Base-by-base conservation (phyloP, 2,888 invertebrate species). In the Plusia festucae region DNA sequence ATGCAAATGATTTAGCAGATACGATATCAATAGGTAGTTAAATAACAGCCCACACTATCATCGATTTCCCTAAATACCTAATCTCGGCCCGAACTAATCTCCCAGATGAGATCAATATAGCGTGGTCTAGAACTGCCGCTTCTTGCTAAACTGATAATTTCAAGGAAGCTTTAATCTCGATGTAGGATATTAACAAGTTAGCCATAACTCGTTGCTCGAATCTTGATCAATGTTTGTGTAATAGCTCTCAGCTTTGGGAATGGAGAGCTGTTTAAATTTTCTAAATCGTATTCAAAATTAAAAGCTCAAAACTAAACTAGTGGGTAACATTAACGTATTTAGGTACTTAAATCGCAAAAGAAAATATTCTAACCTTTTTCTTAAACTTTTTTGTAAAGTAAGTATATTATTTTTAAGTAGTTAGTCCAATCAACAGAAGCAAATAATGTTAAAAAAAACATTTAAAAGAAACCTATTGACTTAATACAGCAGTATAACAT, bases 221-320 rank as follows among this genome's bases (percentile, higher is more conserved):
- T 76, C 78, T 78, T 70, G 76, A 76, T 78, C 71, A 77, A 67
- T 66, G 57, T 57, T 73, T 70, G 54, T 73, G 73, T 68, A 70
- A 68, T 79, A 63, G 57, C 32, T 60, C 76, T 62, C 18, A 53
- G 57, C 65, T 64, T 62, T 63, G 53, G 5, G 60, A 77, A 66
- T 57, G 63, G 74, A 64, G 66, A 64, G 52, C 61, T 57, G 53
- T 64, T 61, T 44, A 61, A 65, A 53, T 56, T 71, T 65, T 44
- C 18, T 16, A 49, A 5, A 4, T 20, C 18, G 16, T 11, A 20
- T 49, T 18, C 0, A 20, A 49, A 49, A n/a, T n/a, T n/a, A n/a
- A 40, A 15, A n/a, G n/a, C n/a, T n/a, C n/a, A n/a, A n/a, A n/a
- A n/a, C n/a, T n/a, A n/a, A n/a, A n/a, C n/a, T n/a, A n/a, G n/a